Evolutionary conservation across 1,140 invertebrate genomes (phyloP), one percentile per base, ranked within the genome.

Genomic region (Pseudomyrmex concolor): DNA sequence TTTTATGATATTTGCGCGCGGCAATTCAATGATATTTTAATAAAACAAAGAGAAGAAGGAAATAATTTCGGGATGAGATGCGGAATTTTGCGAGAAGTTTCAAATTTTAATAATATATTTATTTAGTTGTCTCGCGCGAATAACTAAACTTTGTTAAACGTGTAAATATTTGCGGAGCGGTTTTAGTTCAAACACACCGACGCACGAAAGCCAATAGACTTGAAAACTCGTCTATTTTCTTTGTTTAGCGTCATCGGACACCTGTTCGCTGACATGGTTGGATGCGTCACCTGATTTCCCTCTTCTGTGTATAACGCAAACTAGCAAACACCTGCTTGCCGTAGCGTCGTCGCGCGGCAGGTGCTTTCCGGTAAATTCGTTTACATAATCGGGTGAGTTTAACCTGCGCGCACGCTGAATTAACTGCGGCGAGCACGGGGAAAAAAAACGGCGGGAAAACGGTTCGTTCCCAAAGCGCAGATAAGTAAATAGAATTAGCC

Each of bases 301-400:
- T 15, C 13, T 15, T 19, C 13, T 48, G 57, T 15, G 9, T 25
- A 22, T 68, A 64, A 25, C 15, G 76, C n/a, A 17, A 57, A 67
- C 63, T 55, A 13, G 51, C 8, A 67, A 77, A 80, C 76, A 80
- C 66, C 76, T 80, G 76, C 15, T 34, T 45, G 43, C 45, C 19
- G 76, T 22, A 34, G 13, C 5, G 74, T 43, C 76, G 34, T 76
- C 34, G 2, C 25, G 22, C 13, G 19, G 54, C 76, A 80, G 76
- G 76, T 80, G 66, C 66, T 54, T 19, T 25, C 19, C 54, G 43
- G 45, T 80, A 71, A 71, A 80, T 80, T 71, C 76, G 54, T 80
- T 80, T 80, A 70, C 76, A 80, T 80, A 71, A 80, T 80, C 66
- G 76, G 55, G 19, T 9, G 66, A 80, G 43, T 70, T 80, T 80